A percentile compares a stretch with the other conserved stretches of the same genome.
Evolutionary conservation across 2,888 invertebrate species (phyloP).

Genomic region (Xestoiulus laeticollis): DNA sequence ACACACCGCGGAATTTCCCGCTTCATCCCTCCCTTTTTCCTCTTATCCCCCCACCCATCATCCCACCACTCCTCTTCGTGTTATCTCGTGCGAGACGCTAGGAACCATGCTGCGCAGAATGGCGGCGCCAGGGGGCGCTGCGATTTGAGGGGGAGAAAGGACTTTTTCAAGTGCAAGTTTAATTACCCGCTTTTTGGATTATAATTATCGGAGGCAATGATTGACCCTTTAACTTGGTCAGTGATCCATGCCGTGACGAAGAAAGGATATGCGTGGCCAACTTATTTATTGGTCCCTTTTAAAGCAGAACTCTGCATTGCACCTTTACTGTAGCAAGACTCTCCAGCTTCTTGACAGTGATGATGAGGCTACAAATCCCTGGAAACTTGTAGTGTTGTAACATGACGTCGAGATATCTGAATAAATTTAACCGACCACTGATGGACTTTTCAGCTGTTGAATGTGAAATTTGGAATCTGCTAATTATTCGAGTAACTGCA

Average conservation of each 20-base stretch:
- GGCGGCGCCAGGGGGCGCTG: neutral
- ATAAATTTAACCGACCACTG: neutral
- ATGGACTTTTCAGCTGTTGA: neutral
- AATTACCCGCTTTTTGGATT: constrained; percentile 37
- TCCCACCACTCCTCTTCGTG: neutral
- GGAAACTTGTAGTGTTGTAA: no score
- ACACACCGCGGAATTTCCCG: constrained; percentile 18
- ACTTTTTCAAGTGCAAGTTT: constrained; percentile 15
- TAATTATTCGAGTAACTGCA: neutral
- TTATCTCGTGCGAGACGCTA: constrained; percentile 18
- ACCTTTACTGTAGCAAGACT: no score
- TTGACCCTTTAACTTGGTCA: constrained; percentile 2
- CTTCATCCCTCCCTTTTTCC: constrained; percentile 16
- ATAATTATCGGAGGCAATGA: constrained; percentile 25
- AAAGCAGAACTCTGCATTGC: neutral
- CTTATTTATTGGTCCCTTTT: neutral
- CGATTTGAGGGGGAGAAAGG: neutral
- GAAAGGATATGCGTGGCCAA: neutral
- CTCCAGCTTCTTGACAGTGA: no score
- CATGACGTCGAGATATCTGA: neutral
- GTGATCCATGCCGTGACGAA: constrained; percentile 11
- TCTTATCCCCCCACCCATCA: constrained; percentile 8
- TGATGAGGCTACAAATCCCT: no score
- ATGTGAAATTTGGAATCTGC: neutral
- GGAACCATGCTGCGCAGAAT: neutral